Conservation (phyloP, 2,113 vertebrate genomes). For the Pseudorhombus dupliciocellatus region DNA sequence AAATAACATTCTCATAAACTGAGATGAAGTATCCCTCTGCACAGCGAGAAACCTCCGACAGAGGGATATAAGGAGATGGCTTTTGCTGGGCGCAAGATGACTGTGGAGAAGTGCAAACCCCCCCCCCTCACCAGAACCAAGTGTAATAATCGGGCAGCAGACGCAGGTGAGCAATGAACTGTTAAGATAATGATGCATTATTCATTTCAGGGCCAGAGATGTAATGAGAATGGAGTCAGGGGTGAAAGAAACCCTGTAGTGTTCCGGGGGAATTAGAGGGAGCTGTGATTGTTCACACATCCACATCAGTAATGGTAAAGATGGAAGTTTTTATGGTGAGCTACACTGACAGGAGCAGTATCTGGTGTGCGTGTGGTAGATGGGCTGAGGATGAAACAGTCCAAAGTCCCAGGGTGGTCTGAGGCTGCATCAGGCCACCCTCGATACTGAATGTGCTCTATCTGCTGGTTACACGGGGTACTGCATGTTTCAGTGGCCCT, state of each 20-base stretch:
- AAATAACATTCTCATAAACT: conserved; percentile 52
- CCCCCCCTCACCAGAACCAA: conserved; percentile 25
- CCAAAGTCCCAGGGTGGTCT: neutral
- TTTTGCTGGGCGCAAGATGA: conserved; percentile 30
- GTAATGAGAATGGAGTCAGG: conserved; percentile 5
- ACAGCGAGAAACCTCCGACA: neutral
- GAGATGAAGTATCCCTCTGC: conserved; percentile 25
- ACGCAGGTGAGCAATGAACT: conserved; percentile 43
- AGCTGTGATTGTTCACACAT: neutral
- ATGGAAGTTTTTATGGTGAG: neutral
- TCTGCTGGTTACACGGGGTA: conserved; percentile 69
- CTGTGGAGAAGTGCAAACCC: conserved; percentile 29
- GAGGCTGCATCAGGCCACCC: conserved; percentile 7
- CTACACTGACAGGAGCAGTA: neutral
- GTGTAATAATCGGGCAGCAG: conserved; percentile 52
- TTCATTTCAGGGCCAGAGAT: conserved; percentile 45
- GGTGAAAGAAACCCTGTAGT: conserved; percentile 2
- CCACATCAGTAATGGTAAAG: conserved; percentile 1
- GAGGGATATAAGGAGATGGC: conserved; percentile 14
- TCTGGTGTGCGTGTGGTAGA: neutral
- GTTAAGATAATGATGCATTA: conserved; percentile 50
- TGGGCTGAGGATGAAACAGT: conserved; percentile 13
- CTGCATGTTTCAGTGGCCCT: conserved; percentile 13
- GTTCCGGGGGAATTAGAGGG: conserved; percentile 4
- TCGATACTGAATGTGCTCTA: conserved; percentile 57